Base-by-base conservation (phyloP, 2,797 vertebrate species). In the Enteromius afrohamiltoni region DNA sequence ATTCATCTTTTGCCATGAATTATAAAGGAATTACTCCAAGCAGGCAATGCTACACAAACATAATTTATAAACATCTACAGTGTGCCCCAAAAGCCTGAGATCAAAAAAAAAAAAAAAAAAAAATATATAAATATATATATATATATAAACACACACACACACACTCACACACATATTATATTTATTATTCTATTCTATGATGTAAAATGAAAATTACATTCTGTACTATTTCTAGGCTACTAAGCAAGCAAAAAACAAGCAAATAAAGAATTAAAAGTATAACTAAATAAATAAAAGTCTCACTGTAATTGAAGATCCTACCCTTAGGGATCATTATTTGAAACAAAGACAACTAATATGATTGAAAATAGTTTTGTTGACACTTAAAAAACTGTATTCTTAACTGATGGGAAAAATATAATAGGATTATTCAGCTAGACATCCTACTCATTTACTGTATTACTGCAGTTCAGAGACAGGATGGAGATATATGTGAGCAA, bases 11-110 rank as follows among this genome's bases (percentile, higher is more conserved):
- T 74, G 23, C 10, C 7, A 34, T 83, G 26, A 81, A 85, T 83
- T 85, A 85, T 85, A 49, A 47, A 69, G 42, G 83, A 84, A 85
- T 78, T 65, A 83, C 78, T 78, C 11, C 65, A 47, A n/a, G 77
- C 67, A 81, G 51, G 21, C 67, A 37, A 47, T 29, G 40, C 71
- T 29, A 69, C 55, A 80, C 23, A 79, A 55, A 82, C 49, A 71
- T 55, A 58, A 51, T 64, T 82, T 21, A 42, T 31, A 70, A 70
- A 29, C 23, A 71, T 42, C 51, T 31, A 49, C 70, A 51, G 16
- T 74, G 17, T 1, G 19, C 10, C 49, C 71, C 19, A 53, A 4
- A 53, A 14, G 19, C n/a, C 47, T 13, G 1, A 53, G 29, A 53
- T 5, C 47, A 51, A 11, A 23, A 0, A 49, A 1, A 21, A 29